Evolutionary conservation across 2,797 vertebrate genomes (phyloP).

Genomic region (Ptychadena robeensis): DNA sequence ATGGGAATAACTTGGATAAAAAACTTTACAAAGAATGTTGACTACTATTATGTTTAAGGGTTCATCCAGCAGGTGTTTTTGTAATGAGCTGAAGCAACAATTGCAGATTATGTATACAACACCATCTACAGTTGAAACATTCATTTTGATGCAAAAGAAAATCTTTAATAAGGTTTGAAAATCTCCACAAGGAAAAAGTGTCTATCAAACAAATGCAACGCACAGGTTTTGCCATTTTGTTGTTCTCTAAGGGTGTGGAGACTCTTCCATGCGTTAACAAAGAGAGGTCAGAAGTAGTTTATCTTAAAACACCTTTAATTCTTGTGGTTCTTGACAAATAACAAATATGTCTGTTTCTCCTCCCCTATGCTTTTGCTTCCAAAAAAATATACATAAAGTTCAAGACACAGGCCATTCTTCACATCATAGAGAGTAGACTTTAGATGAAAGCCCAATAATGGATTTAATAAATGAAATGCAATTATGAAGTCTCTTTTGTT

Average conservation of each 20-base stretch:
- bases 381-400: conserved; percentile 63
- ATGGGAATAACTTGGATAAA: too few species aligned
- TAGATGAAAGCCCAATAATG: conserved; percentile 72
- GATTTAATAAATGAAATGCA: conserved; percentile 74
- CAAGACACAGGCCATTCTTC: conserved; percentile 69
- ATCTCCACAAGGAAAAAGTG: not conserved
- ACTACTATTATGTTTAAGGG: too few species aligned
- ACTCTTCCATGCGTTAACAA: conserved; percentile 59
- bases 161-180: not conserved
- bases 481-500: conserved; percentile 76
- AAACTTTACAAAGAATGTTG: too few species aligned
- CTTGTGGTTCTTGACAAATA: conserved; percentile 26
- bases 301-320: not conserved
- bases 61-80: too few species aligned
- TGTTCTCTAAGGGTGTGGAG: not conserved
- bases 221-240: not conserved
- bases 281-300: conserved; percentile 56
- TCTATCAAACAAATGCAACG: not conserved
- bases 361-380: conserved; percentile 60
- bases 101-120: too few species aligned
- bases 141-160: too few species aligned
- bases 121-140: too few species aligned
- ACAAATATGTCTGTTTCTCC: conserved; percentile 59
- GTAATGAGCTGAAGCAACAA: too few species aligned
- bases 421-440: conserved; percentile 61